These are phyloP conservation scores for Drosophila peninsularis DNA, from an alignment of 2,888 invertebrate species.

Conservation along the genomic window DNA sequence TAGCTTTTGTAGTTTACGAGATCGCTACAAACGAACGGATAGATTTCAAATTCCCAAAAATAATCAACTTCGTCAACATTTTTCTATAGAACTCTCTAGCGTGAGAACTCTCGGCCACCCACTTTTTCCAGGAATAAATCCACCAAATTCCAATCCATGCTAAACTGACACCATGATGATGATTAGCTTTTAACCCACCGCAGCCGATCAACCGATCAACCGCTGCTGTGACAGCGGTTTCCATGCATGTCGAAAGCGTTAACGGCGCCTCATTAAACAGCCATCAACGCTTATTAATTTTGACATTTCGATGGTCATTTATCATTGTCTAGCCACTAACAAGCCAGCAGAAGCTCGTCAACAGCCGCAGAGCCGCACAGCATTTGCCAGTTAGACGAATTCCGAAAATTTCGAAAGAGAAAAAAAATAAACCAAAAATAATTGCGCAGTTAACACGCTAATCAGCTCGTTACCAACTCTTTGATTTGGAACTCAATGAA, in stretches of 20 bases:
- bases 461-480: constrained; percentile 68
- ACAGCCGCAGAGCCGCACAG: constrained; percentile 24
- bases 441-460: constrained; percentile 63
- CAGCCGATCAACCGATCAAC: constrained; percentile 4
- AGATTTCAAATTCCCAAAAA: not conserved
- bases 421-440: constrained; percentile 15
- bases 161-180: constrained; percentile 6
- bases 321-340: constrained; percentile 63
- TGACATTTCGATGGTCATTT: constrained; percentile 71
- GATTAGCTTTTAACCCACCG: constrained; percentile 29
- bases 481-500: constrained; percentile 25
- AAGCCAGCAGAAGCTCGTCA: constrained; percentile 56
- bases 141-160: not conserved
- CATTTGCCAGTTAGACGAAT: constrained; percentile 34
- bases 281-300: constrained; percentile 68
- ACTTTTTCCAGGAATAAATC: not conserved
- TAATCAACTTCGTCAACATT: not conserved
- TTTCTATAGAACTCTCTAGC: not conserved
- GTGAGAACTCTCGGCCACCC: not conserved
- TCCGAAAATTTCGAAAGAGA: constrained; percentile 7
- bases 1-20: no score
- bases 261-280: constrained; percentile 59
- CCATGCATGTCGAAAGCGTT: constrained; percentile 52
- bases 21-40: no score
- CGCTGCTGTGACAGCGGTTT: constrained; percentile 32